Conservation (phyloP, 2,113 vertebrate genomes). For the Nothocercus nigrocapillus region DNA sequence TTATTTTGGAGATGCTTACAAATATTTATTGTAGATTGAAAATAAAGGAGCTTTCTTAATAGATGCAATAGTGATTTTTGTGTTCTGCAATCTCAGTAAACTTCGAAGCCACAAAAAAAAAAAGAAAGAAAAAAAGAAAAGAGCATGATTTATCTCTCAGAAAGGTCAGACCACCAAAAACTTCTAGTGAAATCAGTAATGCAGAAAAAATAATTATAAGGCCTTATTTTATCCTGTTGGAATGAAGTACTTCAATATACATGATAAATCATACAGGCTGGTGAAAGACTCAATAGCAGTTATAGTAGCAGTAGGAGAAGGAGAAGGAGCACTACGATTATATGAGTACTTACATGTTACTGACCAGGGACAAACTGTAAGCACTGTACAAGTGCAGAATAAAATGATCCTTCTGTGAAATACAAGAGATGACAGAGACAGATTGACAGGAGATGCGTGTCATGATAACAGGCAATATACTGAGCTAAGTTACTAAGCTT, state of each 20-base stretch:
- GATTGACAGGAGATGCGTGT: slow-evolving; percentile 47
- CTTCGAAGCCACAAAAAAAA: neutral
- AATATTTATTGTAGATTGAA: neutral
- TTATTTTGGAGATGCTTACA: neutral
- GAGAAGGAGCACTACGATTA: neutral
- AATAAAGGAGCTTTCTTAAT: neutral
- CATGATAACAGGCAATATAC: slow-evolving; percentile 37
- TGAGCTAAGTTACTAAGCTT: neutral
- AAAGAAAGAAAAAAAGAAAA: too few species aligned
- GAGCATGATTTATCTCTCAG: neutral
- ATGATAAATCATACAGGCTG: neutral
- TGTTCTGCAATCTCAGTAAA: neutral
- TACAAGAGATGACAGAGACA: slow-evolving; percentile 22
- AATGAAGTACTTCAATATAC: neutral
- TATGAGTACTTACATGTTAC: neutral
- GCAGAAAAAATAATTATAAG: slow-evolving; percentile 3
- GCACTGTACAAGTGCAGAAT: neutral
- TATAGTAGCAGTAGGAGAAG: neutral
- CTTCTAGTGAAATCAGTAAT: neutral
- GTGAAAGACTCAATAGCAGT: neutral
- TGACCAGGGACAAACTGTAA: neutral
- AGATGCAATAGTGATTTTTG: neutral
- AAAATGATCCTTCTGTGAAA: neutral
- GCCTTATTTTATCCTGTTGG: neutral
- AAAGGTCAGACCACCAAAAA: slow-evolving; percentile 14